phyloP scores from a whole-genome alignment of 1,140 invertebrate species.

The Diachasmimorpha longicaudata region DNA sequence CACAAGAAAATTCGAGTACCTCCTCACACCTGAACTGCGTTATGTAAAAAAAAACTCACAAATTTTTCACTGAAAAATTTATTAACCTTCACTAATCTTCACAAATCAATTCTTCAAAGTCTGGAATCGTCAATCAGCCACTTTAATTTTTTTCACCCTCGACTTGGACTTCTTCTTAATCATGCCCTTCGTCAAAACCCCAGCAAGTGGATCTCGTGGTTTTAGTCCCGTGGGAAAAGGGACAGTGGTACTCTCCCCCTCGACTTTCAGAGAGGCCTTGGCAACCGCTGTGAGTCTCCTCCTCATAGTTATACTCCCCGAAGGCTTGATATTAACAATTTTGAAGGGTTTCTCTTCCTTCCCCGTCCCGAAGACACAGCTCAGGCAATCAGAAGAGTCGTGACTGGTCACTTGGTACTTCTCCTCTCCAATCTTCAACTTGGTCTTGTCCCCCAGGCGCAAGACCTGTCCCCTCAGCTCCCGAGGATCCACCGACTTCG shows the following conservation, averaged over 20 bases:
- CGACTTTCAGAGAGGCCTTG: conserved; percentile 19
- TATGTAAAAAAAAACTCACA: no score
- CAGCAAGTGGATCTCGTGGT: conserved; percentile 43
- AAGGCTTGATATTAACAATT: conserved; percentile 45
- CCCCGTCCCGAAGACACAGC: conserved; percentile 41
- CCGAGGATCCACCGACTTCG: conserved; percentile 42
- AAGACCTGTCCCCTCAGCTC: conserved; percentile 40
- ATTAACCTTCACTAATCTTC: no score
- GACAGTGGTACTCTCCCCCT: conserved; percentile 23
- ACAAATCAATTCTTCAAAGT: no score
- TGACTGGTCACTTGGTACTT: conserved; percentile 37
- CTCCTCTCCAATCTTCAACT: conserved; percentile 43
- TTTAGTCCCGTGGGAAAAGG: conserved; percentile 47
- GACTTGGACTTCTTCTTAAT: background rate
- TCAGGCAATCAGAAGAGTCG: conserved; percentile 29
- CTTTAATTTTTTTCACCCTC: background rate
- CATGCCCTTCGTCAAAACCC: background rate
- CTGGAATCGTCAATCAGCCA: background rate
- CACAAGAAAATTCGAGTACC: no score
- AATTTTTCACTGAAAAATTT: no score
- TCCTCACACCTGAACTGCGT: no score
- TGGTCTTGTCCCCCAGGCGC: conserved; percentile 42
- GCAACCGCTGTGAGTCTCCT: conserved; percentile 38
- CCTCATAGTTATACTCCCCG: conserved; percentile 39
- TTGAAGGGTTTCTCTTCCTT: conserved; percentile 33